phyloP scores from a whole-genome alignment of 2,797 vertebrate genomes.

The Aythya fuligula region DNA sequence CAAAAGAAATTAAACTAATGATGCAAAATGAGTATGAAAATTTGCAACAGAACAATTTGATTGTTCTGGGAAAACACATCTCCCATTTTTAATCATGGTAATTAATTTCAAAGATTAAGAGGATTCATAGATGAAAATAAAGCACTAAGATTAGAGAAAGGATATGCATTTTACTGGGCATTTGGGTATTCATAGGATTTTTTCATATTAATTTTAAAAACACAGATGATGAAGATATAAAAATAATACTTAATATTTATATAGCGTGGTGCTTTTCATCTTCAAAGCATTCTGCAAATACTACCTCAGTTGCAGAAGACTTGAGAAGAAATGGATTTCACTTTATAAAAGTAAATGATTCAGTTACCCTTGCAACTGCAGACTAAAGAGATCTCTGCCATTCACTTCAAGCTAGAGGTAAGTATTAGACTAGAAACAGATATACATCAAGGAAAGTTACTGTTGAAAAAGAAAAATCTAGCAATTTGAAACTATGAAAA shows the following conservation, averaged over 20 bases:
- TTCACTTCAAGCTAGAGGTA: neutral
- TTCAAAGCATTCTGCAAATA: constrained; percentile 30
- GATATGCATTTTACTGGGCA: constrained; percentile 30
- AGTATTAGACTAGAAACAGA: constrained; percentile 7
- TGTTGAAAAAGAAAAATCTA: neutral
- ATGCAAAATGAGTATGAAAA: constrained; percentile 3
- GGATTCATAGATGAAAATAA: constrained; percentile 51
- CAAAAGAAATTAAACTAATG: constrained; percentile 44
- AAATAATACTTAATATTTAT: constrained; percentile 47
- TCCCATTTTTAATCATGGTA: constrained; percentile 59
- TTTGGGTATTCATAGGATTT: constrained; percentile 18
- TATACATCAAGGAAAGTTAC: neutral
- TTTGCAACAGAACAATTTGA: constrained; percentile 19
- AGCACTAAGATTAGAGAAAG: constrained; percentile 38
- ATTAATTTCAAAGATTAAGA: constrained; percentile 71
- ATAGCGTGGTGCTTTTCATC: constrained; percentile 1
- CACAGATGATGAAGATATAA: constrained; percentile 47
- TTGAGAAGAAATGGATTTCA: constrained; percentile 23
- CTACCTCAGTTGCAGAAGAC: neutral
- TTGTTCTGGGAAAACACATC: constrained; percentile 66
- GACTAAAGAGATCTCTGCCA: neutral
- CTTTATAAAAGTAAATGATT: constrained; percentile 7
- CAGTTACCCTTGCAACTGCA: neutral
- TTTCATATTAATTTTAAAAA: constrained; percentile 49
- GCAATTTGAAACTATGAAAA: constrained; percentile 28